Base-by-base conservation (phyloP, 2,113 vertebrate genomes). In the Suricata suricatta region DNA sequence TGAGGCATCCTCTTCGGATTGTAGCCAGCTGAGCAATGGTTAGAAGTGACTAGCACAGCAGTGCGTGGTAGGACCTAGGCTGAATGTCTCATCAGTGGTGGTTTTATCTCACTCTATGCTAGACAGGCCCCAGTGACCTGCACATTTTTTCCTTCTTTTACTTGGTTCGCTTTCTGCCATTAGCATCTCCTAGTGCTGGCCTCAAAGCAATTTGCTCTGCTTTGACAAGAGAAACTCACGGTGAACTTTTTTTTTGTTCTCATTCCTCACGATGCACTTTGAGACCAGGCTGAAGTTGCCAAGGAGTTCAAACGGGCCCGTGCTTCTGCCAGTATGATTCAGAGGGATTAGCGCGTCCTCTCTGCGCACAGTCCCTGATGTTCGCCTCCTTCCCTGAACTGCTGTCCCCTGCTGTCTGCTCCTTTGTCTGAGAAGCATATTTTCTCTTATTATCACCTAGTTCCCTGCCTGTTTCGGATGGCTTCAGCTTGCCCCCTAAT, bases 161-260 rank as follows among this genome's bases (percentile, higher is more conserved):
- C 54, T 94, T 4, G 7, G 57, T 86, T 92, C 92, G 31, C 47
- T 86, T 98, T 92, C 93, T 89, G 80, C 68, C 81, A 88, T 95
- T 97, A 90, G 69, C 64, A 68, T 95, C 96, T 97, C 93, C 85
- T 88, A 94, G 76, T 57, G 29, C 44, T 86, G 85, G 66, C 66
- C 97, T 96, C 96, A 98, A 97, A 98, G 97, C 96, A 94, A 33
- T 97, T 96, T 93, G 47, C 74, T 76, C 66, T 47, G 90, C 96
- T 96, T 93, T 94, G 85, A 92, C 64, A 68, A 54, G 92, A 93
- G 93, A 89, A 96, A 82, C 89, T 97, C 92, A 3, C 38, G 64
- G 76, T 97, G 97, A 96, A 95, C 90, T 96, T 93, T 80, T 25
- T 95, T 92, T 98, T 98, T 98, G 91, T 98, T 97, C 97, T 92